Base-by-base conservation (phyloP, 2,888 invertebrate genomes). In the Erebia ligea region DNA sequence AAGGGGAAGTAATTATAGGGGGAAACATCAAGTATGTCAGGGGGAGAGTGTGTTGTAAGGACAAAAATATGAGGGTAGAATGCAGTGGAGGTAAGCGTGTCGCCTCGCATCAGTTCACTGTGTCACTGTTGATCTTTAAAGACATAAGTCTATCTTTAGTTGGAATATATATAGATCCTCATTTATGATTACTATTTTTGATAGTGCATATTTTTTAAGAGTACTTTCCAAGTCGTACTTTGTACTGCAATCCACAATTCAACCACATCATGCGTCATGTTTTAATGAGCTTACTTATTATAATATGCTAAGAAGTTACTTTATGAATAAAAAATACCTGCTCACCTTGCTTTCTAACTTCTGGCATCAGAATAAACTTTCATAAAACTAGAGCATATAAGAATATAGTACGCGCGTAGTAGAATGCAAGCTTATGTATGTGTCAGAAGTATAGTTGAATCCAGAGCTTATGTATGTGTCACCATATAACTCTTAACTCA, bases 21-120 rank as follows among this genome's bases (percentile, higher is more conserved):
- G 89, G 88, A 88, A 86, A 86, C 88, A 89, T 90, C 90, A 90
- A 92, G 92, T 92, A 89, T 92, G 92, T 92, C 92, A 91, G 84
- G 86, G 89, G 89, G 89, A 85, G 89, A 89, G 87, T 88, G 88
- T 90, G 87, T 87, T 89, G 88, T 86, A 88, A 89, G 91, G 88
- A 90, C 88, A 92, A 91, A 93, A 92, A 90, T 89, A 86, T 84
- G 84, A 86, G 89, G 90, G 89, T 82, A 84, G 83, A 83, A 82
- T 82, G 84, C 86, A 87, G 84, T 85, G 83, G 87, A 86, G 90
- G 89, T 91, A 90, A 92, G 89, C 91, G 91, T 92, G 92, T 85
- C 92, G 89, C 76, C 79, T 86, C 82, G 88, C 88, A 82, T 88
- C 90, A 87, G 92, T 92, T 92, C 92, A 93, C 91, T 92, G 90